phyloP scores from a whole-genome alignment of 2,797 vertebrate genomes.

The Acanthopagrus latus region DNA sequence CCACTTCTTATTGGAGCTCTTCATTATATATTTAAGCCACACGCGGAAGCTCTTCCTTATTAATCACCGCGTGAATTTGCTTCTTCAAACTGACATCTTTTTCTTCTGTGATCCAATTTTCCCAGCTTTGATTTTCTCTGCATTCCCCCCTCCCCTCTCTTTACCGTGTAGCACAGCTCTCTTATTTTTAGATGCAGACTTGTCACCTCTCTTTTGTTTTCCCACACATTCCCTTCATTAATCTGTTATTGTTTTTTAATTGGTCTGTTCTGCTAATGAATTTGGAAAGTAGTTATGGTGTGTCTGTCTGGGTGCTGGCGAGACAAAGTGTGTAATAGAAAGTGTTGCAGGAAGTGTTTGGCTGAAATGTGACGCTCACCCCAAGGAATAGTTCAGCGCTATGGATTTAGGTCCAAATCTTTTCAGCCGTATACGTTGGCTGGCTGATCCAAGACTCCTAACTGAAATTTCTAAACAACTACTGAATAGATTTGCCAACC shows the following conservation, averaged over 20 bases:
- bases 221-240: conserved; percentile 33
- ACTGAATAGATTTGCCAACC: background rate
- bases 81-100: background rate
- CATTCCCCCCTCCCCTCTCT: background rate
- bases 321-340: background rate
- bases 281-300: background rate
- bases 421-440: background rate
- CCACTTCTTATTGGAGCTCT: conserved; percentile 9
- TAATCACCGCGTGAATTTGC: conserved; percentile 4
- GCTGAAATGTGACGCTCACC: background rate
- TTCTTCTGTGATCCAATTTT: background rate
- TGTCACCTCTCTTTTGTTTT: conserved; percentile 24
- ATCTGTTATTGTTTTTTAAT: conserved; percentile 31
- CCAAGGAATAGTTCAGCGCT: background rate
- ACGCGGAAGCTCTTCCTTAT: conserved; percentile 20
- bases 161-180: background rate
- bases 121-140: background rate
- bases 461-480: background rate
- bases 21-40: conserved; percentile 27
- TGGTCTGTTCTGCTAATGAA: conserved; percentile 27
- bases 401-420: background rate
- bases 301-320: conserved; percentile 5
- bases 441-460: background rate
- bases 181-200: conserved; percentile 1
- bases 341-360: background rate